Conservation (phyloP, 2,797 vertebrate species). For the Gymnocypris eckloni region DNA sequence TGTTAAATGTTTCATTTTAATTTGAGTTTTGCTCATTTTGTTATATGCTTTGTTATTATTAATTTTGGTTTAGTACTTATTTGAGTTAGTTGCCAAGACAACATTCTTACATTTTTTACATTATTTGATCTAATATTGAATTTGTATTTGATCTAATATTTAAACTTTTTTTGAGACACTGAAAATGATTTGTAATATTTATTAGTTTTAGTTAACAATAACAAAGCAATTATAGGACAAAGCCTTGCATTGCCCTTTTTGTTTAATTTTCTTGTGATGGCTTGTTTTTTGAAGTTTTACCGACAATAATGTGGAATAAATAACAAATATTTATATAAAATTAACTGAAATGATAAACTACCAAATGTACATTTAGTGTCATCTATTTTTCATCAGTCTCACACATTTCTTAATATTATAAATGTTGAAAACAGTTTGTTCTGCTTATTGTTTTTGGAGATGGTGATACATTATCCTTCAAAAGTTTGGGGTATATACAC, state of each 20-base stretch:
- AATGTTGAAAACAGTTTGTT: background rate
- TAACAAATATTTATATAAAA: background rate
- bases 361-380: background rate
- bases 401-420: background rate
- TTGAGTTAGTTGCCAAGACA: background rate
- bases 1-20: too few species aligned
- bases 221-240: background rate
- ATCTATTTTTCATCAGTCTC: background rate
- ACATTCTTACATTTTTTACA: background rate
- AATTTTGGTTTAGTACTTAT: background rate
- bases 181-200: background rate
- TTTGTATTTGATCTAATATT: background rate
- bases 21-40: background rate
- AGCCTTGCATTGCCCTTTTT: background rate
- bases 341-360: background rate
- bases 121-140: background rate
- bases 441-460: background rate
- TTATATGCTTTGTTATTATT: background rate
- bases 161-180: background rate
- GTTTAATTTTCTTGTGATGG: background rate
- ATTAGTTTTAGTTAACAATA: background rate
- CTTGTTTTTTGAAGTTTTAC: background rate
- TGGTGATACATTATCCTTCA: too few species aligned
- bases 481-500: too few species aligned
- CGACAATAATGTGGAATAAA: background rate